Percentiles rank a stretch among this genome's conserved stretches.
These are phyloP conservation scores for Hypomecis atomaria DNA, from an alignment of 2,888 invertebrate species.

Conservation along the genomic window DNA sequence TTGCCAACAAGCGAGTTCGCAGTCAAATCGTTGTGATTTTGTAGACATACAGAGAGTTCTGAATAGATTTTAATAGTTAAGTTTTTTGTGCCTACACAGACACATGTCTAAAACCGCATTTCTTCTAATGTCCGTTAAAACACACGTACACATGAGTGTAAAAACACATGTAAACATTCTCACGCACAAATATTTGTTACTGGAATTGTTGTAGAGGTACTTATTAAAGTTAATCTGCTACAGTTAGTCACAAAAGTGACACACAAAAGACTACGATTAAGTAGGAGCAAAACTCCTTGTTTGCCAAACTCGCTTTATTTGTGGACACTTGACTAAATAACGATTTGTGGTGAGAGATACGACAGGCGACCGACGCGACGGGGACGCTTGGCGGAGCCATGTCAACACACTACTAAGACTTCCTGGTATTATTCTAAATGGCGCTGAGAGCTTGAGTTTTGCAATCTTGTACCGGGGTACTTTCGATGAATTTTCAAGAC, in stretches of 20 bases:
- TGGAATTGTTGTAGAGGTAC: not conserved
- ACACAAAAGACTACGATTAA: constrained; percentile 13
- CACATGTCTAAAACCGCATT: not conserved
- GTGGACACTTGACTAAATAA: constrained; percentile 28
- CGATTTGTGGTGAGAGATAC: constrained; percentile 23
- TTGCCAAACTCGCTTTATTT: constrained; percentile 26
- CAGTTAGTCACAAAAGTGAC: not conserved
- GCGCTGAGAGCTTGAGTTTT: not conserved
- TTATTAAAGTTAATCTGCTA: too few species aligned
- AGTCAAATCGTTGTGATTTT: too few species aligned
- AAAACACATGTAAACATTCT: not conserved
- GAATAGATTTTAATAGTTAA: too few species aligned
- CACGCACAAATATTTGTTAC: not conserved
- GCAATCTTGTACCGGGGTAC: too few species aligned
- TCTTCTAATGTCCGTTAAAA: not conserved
- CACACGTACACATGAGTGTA: not conserved
- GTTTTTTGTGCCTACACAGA: too few species aligned
- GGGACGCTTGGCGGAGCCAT: constrained; percentile 6
- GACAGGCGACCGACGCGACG: constrained; percentile 4
- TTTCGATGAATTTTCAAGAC: too few species aligned
- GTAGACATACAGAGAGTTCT: too few species aligned
- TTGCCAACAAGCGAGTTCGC: not conserved
- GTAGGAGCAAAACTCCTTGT: constrained; percentile 22
- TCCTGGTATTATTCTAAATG: not conserved
- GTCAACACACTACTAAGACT: constrained; percentile 18